A percentile compares a stretch with the other conserved stretches of the same genome.
These are phyloP conservation scores for Cheirogaleus medius DNA, from an alignment of 2,113 vertebrate species.

Conservation along the genomic window DNA sequence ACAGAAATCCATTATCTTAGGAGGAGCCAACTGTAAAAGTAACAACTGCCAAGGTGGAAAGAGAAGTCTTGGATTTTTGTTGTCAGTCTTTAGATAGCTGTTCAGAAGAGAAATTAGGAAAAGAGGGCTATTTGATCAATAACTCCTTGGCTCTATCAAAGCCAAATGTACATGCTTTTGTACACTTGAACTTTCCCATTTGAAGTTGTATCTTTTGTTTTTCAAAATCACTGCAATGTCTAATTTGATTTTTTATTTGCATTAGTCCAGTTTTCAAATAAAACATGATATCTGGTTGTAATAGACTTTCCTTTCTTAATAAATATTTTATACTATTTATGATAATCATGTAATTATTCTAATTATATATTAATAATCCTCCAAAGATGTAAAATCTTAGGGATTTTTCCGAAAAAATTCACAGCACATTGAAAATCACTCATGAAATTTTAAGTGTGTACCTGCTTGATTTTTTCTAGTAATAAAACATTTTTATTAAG, in stretches of 20 bases:
- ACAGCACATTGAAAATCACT: slow-evolving; percentile 44
- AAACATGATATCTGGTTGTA: slow-evolving; percentile 70
- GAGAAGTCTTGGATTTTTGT: neutral
- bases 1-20: neutral
- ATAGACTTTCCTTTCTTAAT: slow-evolving; percentile 79
- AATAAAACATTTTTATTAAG: neutral
- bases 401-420: slow-evolving; percentile 69
- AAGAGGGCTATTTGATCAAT: neutral
- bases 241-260: slow-evolving; percentile 75
- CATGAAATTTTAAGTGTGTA: neutral
- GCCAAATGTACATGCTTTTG: neutral
- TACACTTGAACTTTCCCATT: neutral
- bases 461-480: neutral
- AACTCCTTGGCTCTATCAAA: neutral
- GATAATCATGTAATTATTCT: neutral
- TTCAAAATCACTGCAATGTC: neutral
- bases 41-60: neutral
- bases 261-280: slow-evolving; percentile 79
- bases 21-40: neutral
- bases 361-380: slow-evolving; percentile 53
- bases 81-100: neutral
- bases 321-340: slow-evolving; percentile 78
- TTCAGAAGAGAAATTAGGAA: neutral
- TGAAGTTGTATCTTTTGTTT: neutral
- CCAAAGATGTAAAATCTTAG: slow-evolving; percentile 66